phyloP scores from a whole-genome alignment of 2,113 vertebrate genomes.

The Limnothrissa miodon region DNA sequence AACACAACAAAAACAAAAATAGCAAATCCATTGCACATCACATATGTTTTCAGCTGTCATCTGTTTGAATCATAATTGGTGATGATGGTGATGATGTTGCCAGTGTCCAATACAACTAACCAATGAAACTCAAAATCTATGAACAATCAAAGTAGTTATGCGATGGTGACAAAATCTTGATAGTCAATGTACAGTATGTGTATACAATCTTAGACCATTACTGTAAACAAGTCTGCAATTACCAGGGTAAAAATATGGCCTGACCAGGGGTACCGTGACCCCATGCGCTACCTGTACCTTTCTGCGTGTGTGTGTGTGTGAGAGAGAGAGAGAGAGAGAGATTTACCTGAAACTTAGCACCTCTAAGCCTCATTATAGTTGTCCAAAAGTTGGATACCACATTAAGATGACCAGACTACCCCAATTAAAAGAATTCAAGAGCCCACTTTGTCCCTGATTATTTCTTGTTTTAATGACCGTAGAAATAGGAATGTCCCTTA shows the following conservation, averaged over 20 bases:
- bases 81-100: neutral
- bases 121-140: no score
- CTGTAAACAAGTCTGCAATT: no score
- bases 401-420: no score
- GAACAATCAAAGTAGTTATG: no score
- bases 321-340: neutral
- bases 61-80: neutral
- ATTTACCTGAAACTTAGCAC: neutral
- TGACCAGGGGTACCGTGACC: no score
- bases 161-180: neutral
- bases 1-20: neutral
- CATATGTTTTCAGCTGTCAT: neutral
- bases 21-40: neutral
- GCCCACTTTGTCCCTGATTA: no score
- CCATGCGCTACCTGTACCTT: no score
- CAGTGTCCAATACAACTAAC: no score
- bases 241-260: no score
- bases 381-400: neutral
- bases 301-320: neutral
- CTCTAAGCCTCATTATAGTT: neutral
- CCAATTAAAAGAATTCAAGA: no score
- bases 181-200: slow-evolving; percentile 36
- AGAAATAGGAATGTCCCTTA: no score
- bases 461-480: no score
- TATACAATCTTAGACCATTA: neutral